Conservation (phyloP, 2,888 invertebrate species). For the Synergus japonicus region DNA sequence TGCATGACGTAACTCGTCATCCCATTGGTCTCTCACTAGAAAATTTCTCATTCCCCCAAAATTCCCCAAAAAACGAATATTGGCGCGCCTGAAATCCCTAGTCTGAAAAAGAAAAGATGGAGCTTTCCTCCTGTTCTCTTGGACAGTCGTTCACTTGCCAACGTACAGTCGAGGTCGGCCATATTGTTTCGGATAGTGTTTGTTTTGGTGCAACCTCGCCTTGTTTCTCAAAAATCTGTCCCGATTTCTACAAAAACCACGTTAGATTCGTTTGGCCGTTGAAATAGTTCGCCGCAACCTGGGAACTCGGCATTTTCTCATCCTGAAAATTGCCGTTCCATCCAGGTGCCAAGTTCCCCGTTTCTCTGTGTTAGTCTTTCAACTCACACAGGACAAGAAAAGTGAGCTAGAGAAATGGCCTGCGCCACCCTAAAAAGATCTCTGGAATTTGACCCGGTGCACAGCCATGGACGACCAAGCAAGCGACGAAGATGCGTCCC, state of each 20-base stretch:
- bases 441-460: conserved; percentile 95
- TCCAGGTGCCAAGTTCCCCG: conserved; percentile 11
- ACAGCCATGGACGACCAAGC: conserved; percentile 89
- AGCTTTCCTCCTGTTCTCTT: conserved; percentile 61
- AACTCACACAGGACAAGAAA: conserved; percentile 48
- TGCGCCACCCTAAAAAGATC: conserved; percentile 98
- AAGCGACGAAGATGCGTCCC: conserved; percentile 95
- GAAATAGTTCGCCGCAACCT: not conserved
- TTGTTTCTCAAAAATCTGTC: conserved; percentile 55
- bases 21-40: not conserved
- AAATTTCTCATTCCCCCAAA: not conserved
- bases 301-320: not conserved
- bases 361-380: conserved; percentile 58
- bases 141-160: conserved; percentile 64
- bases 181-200: conserved; percentile 75
- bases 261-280: not conserved
- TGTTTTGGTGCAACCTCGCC: conserved; percentile 71
- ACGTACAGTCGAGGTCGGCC: conserved; percentile 67
- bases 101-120: conserved; percentile 60
- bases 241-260: conserved; percentile 46
- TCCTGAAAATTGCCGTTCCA: not conserved
- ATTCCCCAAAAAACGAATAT: not conserved
- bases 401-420: conserved; percentile 84
- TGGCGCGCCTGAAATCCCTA: not conserved
- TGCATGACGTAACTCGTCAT: not conserved